Base-by-base conservation (phyloP, 1,140 invertebrate species). In the Drosophila carrolli region DNA sequence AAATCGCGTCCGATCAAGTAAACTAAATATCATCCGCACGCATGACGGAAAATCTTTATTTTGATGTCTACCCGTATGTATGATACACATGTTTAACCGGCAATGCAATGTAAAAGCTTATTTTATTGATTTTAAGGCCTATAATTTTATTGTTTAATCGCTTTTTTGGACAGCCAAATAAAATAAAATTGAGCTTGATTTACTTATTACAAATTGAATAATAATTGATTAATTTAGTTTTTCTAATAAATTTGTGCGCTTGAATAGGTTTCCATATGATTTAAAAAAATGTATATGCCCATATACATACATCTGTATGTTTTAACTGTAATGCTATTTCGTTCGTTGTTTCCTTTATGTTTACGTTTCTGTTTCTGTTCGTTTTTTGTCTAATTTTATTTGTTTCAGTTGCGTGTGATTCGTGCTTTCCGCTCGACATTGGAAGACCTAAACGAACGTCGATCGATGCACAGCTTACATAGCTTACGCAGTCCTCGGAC, bases 401-500 rank as follows among this genome's bases (percentile, higher is more conserved):
- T 95, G 96, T 97, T 97, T 95, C 97, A 99, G 98, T 97, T 99
- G 95, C 97, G 99, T 94, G 99, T 99, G 94, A 98, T 99, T 94
- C 97, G 98, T 95, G 99, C 98, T 93, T 99, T 99, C 97, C 99
- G 98, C 95, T 99, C 98, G 92, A 99, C 97, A 93, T 95, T 99
- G 95, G 99, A 99, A 96, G 99, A 99, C 94, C 95, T 99, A 94
- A 98, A 99, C 95, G 99, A 99, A 94, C 96, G 98, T 93, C 96
- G 98, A 93, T 98, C 98, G 94, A 96, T 98, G 93, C 98, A 98
- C 96, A 98, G 97, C 96, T 97, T 97, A 94, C 97, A 98, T 95
- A 98, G 97, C 94, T 97, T 98, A 94, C 97, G 97, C 94, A 98
- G 96, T 95, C 96, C 97, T 92, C 96, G 97, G 54, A 81, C 74